Base-by-base conservation (phyloP, 2,888 invertebrate species). In the Xestia rhomboidea region DNA sequence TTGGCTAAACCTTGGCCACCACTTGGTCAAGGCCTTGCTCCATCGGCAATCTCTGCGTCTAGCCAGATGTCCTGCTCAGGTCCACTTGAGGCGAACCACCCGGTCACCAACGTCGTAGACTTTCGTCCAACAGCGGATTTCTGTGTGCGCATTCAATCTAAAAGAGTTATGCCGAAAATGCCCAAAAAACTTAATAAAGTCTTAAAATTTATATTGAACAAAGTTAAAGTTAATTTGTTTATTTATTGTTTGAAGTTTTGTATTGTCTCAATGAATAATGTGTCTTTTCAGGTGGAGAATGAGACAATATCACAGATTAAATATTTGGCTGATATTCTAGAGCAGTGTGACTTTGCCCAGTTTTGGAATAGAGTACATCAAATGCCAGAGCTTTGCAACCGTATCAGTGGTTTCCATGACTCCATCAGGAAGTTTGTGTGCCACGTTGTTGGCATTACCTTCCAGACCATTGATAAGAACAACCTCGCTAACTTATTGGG, bases 351-450 rank as follows among this genome's bases (percentile, higher is more conserved):
- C 89, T 99, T 99, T 93, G 98, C 98, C 87, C 97, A 98, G 83
- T 99, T 99, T 94, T 99, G 99, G 99, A 97, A 98, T 72, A 96
- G 98, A 86, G 98, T 98, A 5, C 97, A 98, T 79, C 97, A 98
- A 46, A 97, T 98, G 96, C 98, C 98, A 0, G 98, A 98, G 85
- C 95, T 98, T 74, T 98, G 98, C 83, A 97, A 98, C 79, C 97
- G 98, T 82, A 98, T 99, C 87, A 97, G 97, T 84, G 99, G 99
- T 68, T 99, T 99, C 95, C 98, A 99, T 92, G 99, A 99, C 95
- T 99, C 99, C 0, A 99, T 99, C 84, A 97, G 99, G 83, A 99
- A 99, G 95, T 99, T 99, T 97, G 99, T 99, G 13, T 99, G 99
- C 87, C 99, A 99, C 93, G 99, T 99, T 66, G 98, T 99, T 62